Base-by-base conservation (phyloP, 2,888 invertebrate genomes). In the Pocota personata region DNA sequence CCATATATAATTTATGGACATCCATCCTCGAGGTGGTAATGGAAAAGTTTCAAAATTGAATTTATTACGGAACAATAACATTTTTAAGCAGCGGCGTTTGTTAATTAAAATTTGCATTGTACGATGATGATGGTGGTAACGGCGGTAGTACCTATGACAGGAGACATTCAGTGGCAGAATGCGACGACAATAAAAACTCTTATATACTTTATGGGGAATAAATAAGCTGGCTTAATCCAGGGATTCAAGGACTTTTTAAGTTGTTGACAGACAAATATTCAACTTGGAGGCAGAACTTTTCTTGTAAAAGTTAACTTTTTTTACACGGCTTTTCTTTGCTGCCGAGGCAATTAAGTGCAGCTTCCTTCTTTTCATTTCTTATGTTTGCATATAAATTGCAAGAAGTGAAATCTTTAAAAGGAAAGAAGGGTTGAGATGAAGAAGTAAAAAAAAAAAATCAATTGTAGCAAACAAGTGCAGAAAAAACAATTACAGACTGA, bases 341-440 rank as follows among this genome's bases (percentile, higher is more conserved):
- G 3, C 52, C 8, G 50, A 82, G 82, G 79, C 88, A 89, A 89
- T 89, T 89, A 89, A 89, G 87, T 88, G 86, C 86, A 88, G 88
- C 89, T 88, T 88, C 82, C 62, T 80, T 71, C 58, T 72, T 82
- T 76, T 60, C 50, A 71, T 60, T 76, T 80, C 52, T 67, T 79
- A 60, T 86, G 82, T 86, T 82, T 86, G 76, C 76, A 82, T 82
- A 62, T 80, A 82, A 86, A 76, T 66, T 82, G 76, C 71, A 80
- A 69, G 46, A 58, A 71, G 58, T 55, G 37, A 78, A 75, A 69
- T 57, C 40, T n/a, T 57, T 10, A 48, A 43, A 32, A 50, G 35
- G 19, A 52, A 52, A 16, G 27, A 27, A 27, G 55, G 62, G 37
- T 32, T 32, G 46, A 46, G 46, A 62, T 37, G 30, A 52, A 67